Evolutionary conservation across 2,888 invertebrate species (phyloP), one percentile per base, ranked within the genome.

Genomic region (Mimas tiliae): DNA sequence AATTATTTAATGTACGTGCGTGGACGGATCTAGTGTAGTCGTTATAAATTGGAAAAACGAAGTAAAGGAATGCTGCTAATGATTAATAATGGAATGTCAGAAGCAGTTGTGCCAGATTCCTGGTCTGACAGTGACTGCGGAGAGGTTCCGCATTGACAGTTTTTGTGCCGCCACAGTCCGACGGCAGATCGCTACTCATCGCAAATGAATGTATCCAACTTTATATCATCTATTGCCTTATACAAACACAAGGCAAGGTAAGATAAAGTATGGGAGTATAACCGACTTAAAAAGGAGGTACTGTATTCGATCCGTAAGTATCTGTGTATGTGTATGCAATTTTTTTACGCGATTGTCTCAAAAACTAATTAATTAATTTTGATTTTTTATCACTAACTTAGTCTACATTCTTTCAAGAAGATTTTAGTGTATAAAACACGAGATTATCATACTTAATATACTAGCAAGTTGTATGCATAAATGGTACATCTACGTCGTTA

Each of bases 81-180:
- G 73, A 83, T 84, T 81, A 84, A 81, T 84, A 85, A 80, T 83
- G 82, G 82, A 82, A 85, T 86, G 83, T 78, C 79, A 83, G 81
- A 75, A 82, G 86, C 85, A 82, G 87, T 85, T 84, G 83, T 77
- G 80, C 81, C 68, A 85, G 83, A 88, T 87, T 87, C 87, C 85
- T 78, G 77, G 73, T 75, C 52, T 21, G 62, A 21, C 76, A 76
- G 71, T 76, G 74, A 77, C 79, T 73, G 74, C 74, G 75, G 79
- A 45, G 27, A 78, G 82, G 87, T 90, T 90, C 89, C 89, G 90
- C 89, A 88, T 90, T 84, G 80, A 78, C 68, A 64, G 81, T 86
- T 87, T 87, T 87, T 85, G 70, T 82, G 75, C 70, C 52, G 27
- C 62, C 21, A 62, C 27, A 12, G 45, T 33, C 33, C 53, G 12